These are phyloP conservation scores for Drosophila suboccidentalis DNA, from an alignment of 2,888 invertebrate genomes.

Conservation along the genomic window DNA sequence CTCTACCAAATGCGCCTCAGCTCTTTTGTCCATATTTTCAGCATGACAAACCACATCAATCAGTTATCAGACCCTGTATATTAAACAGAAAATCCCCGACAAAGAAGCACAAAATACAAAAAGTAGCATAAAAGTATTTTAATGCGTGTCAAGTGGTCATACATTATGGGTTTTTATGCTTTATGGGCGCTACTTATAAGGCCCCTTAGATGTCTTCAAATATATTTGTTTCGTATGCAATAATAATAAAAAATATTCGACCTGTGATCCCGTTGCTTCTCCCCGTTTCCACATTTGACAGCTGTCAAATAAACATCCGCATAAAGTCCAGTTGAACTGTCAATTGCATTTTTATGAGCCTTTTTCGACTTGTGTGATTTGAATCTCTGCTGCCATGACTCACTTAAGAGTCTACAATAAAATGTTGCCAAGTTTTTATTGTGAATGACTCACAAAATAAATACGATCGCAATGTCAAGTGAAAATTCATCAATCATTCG, in stretches of 20 bases:
- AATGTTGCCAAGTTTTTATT: conserved; percentile 5
- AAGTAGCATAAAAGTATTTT: conserved; percentile 36
- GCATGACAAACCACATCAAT: neutral
- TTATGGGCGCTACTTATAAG: conserved; percentile 68
- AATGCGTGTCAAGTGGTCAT: conserved; percentile 76
- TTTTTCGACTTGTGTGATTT: conserved; percentile 44
- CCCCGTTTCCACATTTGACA: conserved; percentile 37
- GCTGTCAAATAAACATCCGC: conserved; percentile 63
- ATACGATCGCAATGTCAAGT: conserved; percentile 32
- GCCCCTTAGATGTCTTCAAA: conserved; percentile 25
- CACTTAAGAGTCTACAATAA: conserved; percentile 28
- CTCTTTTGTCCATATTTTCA: neutral
- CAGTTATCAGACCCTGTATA: conserved; percentile 18
- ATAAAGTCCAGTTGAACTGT: conserved; percentile 41
- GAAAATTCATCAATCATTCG: conserved; percentile 64
- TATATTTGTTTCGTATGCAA: conserved; percentile 55
- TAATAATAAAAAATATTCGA: conserved; percentile 40
- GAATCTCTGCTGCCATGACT: conserved; percentile 44
- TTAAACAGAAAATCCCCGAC: conserved; percentile 12
- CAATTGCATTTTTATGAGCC: conserved; percentile 74
- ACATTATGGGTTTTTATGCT: conserved; percentile 72
- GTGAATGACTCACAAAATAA: conserved; percentile 35
- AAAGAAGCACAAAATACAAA: conserved; percentile 18
- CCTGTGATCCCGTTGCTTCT: conserved; percentile 21
- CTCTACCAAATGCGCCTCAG: neutral